Base-by-base conservation (phyloP, 1,140 invertebrate species). In the Panonychus citri region DNA sequence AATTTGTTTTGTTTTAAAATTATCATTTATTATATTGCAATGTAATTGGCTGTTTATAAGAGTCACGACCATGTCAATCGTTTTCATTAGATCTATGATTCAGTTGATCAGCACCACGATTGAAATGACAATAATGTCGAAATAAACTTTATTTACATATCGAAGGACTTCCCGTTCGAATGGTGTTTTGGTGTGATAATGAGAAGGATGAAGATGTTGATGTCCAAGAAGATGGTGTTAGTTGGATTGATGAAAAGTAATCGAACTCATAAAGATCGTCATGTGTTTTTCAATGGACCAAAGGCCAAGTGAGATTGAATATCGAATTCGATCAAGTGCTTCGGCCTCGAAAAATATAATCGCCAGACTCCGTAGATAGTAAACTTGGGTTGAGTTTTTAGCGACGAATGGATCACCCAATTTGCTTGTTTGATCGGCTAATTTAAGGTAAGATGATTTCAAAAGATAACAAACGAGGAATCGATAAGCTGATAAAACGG, bases 331-430 rank as follows among this genome's bases (percentile, higher is more conserved):
- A 19, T 50, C 21, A 5, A 61, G 25, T 21, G 51, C 53, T 39
- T 51, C 55, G 17, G 34, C 26, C 71, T 83, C 80, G 34, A 79
- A 81, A 68, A 82, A 93, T 21, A 78, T 79, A 43, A 83, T 69
- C 0, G 82, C 77, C 5, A 94, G 69, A 15, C 76, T 79, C 62
- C 77, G 74, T 57, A 82, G 84, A 57, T 76, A 76, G 66, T 81
- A 88, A n/a, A 85, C 78, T 73, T 94, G 88, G 3, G 76, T 78
- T 62, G 85, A 77, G 68, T 83, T 85, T 65, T 78, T 77, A 1
- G 80, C 79, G 21, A 74, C 75, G 64, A 91, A 90, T 21, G 73
- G 67, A 65, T 80, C 75, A 17, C 75, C 72, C 3, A 80, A 79
- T 25, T 70, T 66, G 13, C 61, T 39, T 3, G 43, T 46, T 59